A percentile compares a stretch with the other conserved stretches of the same genome.
Evolutionary conservation across 2,797 vertebrate species (phyloP).

Genomic region (Picus viridis): DNA sequence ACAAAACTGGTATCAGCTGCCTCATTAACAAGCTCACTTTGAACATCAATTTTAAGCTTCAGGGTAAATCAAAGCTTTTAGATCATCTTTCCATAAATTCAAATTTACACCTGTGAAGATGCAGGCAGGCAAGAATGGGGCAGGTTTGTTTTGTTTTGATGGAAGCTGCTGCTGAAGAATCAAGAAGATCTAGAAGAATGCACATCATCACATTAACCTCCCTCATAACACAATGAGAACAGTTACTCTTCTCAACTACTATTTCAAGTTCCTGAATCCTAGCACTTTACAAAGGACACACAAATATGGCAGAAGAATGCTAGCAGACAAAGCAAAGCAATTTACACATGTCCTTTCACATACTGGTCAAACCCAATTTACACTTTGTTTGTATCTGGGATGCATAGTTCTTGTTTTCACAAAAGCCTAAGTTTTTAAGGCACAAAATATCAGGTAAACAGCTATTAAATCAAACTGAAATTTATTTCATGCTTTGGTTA

Average conservation of each 20-base stretch:
- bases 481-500: neutral
- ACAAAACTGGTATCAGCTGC: conserved; percentile 1
- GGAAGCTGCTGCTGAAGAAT: neutral
- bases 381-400: neutral
- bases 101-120: conserved; percentile 52
- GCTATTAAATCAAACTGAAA: neutral
- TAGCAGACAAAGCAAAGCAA: neutral
- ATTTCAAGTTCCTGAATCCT: neutral
- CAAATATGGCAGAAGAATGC: neutral
- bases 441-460: neutral
- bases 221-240: neutral
- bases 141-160: neutral
- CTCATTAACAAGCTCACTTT: conserved; percentile 56
- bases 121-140: neutral
- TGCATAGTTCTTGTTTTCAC: neutral
- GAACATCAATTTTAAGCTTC: conserved; percentile 55
- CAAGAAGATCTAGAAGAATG: neutral
- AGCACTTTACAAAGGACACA: neutral
- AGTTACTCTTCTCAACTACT: neutral
- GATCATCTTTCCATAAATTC: neutral
- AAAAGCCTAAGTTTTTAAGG: neutral
- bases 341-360: neutral
- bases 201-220: neutral
- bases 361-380: neutral
- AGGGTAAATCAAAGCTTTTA: conserved; percentile 49